Base-by-base conservation (phyloP, 2,888 invertebrate species). In the Oasisia sp. region DNA sequence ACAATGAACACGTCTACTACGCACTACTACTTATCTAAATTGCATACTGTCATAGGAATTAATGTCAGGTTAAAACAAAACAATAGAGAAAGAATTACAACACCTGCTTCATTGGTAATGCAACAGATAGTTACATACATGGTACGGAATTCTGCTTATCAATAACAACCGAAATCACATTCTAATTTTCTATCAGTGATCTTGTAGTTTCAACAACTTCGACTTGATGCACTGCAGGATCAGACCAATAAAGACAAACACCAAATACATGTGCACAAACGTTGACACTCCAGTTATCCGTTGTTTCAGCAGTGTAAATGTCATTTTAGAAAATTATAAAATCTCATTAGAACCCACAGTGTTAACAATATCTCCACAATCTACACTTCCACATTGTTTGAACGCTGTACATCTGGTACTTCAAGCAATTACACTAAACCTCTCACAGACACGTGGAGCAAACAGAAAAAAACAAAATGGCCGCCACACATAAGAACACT, bases 401-500 rank as follows among this genome's bases (percentile, higher is more conserved):
- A 27, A 27, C n/a, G 27, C 7, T 27, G 74, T 74, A 19, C 27
- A 74, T 74, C n/a, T 19, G 74, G 14, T 74, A 7, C 74, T 74
- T 74, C 27, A 50, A 50, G 50, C 50, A 74, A 27, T 74, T 74
- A 74, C 74, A n/a, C 74, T 74, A 74, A 74, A n/a, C 27, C 74
- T 74, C 74, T 5, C 74, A 19, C 7, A 27, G 27, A n/a, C 27
- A 74, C 27, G 19, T 5, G 74, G 14, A 27, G 0, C 74, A 74
- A n/a, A 74, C 74, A 74, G 74, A 74, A 74, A 27, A 38, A 74
- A 74, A 74, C 74, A 74, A 74, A 74, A 74, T 74, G 74, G 74
- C 74, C 27, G 74, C 74, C 74, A 74, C 19, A n/a, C 27, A 27
- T 74, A 19, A 74, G 27, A 74, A 74, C 74, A 74, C 7, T 74